phyloP scores from a whole-genome alignment of 2,797 vertebrate genomes.

The Tauraco hartlaubi region DNA sequence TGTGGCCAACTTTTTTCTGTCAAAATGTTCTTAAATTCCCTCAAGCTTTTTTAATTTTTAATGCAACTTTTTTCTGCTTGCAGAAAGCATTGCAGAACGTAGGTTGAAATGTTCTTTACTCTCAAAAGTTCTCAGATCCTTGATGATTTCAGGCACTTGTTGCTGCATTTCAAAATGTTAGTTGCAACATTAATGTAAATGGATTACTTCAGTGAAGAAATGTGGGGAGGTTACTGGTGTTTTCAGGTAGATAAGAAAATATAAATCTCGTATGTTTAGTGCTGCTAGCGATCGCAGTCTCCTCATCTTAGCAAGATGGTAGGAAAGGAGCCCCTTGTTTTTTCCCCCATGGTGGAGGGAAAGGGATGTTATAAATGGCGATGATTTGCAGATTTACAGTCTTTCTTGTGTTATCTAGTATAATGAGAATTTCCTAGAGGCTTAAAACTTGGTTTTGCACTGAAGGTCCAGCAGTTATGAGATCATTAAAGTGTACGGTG shows the following conservation, averaged over 20 bases:
- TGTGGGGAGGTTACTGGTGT: background rate
- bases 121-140: background rate
- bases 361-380: background rate
- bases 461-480: background rate
- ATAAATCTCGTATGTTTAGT: background rate
- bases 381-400: background rate
- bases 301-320: background rate
- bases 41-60: background rate
- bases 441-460: background rate
- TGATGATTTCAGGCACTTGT: background rate
- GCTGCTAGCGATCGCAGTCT: background rate
- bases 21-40: background rate
- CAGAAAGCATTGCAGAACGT: background rate
- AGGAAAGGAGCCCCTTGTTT: background rate
- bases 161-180: background rate
- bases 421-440: background rate
- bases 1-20: background rate
- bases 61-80: background rate
- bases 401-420: background rate
- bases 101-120: background rate
- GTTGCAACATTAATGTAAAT: background rate
- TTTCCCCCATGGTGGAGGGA: background rate
- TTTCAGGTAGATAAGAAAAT: constrained; percentile 7
- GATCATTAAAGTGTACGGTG: background rate
- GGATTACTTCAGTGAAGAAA: background rate